These are phyloP conservation scores for Orussus abietinus DNA, from an alignment of 1,140 invertebrate species.

Conservation along the genomic window DNA sequence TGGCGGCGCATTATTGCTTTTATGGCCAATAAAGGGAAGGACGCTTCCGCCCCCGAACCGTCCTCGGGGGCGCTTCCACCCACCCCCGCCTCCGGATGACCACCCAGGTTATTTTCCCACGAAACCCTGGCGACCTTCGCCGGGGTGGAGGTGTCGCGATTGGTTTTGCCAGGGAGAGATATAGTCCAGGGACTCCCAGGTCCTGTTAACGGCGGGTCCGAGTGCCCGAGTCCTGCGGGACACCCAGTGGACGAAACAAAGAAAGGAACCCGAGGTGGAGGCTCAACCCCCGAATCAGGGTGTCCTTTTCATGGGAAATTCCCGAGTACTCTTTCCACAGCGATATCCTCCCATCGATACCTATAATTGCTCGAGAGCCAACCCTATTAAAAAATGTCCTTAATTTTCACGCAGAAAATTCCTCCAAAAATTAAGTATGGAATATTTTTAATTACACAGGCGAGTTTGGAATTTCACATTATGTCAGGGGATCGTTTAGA, in stretches of 20 bases:
- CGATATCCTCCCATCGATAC: too few relatives aligned
- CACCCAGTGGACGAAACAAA: not conserved
- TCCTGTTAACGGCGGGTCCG: constrained; percentile 50
- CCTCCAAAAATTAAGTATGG: too few relatives aligned
- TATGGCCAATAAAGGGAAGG: constrained; percentile 50
- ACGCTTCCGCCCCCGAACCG: constrained; percentile 23
- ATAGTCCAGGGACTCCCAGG: constrained; percentile 51
- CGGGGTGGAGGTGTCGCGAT: constrained; percentile 52
- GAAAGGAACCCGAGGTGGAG: not conserved
- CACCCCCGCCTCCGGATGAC: not conserved
- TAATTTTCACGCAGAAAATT: too few relatives aligned
- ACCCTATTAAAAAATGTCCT: too few relatives aligned
- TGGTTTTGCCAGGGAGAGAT: constrained; percentile 45
- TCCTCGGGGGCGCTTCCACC: constrained; percentile 14
- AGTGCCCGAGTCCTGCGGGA: constrained; percentile 7
- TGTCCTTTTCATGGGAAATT: too few relatives aligned
- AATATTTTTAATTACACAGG: too few relatives aligned
- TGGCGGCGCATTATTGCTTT: constrained; percentile 50
- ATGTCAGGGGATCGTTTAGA: too few relatives aligned
- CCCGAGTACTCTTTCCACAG: too few relatives aligned
- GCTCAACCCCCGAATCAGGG: too few relatives aligned
- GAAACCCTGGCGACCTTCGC: too few relatives aligned
- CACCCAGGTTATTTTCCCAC: not conserved
- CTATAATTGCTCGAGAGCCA: too few relatives aligned
- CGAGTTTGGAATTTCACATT: too few relatives aligned